phyloP scores from a whole-genome alignment of 2,113 vertebrate species.

The Hydrolagus affinis region DNA sequence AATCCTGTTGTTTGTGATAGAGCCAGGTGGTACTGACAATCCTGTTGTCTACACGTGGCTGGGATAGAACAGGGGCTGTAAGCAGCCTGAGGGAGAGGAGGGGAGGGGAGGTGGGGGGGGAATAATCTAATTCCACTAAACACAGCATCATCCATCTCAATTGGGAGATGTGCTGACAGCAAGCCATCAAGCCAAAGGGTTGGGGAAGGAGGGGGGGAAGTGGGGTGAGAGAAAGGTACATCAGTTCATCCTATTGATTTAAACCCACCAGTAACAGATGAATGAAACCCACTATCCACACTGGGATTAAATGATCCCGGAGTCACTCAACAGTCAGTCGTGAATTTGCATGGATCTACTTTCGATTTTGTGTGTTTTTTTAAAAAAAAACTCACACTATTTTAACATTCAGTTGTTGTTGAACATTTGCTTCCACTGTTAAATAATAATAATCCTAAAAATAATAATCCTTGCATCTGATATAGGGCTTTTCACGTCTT shows the following conservation, averaged over 20 bases:
- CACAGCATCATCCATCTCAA: conserved; percentile 26
- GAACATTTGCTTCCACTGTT: too few species aligned
- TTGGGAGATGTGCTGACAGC: conserved; percentile 1
- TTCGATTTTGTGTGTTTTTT: not conserved
- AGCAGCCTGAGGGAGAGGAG: too few species aligned
- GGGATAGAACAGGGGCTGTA: conserved; percentile 38
- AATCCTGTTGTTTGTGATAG: conserved; percentile 50
- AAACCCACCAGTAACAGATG: not conserved
- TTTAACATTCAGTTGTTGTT: too few species aligned
- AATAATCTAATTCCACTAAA: conserved; percentile 21
- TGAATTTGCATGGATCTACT: not conserved
- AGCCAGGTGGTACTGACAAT: conserved; percentile 48
- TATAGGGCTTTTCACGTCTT: too few species aligned
- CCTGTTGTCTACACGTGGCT: conserved; percentile 52
- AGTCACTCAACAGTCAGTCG: not conserved
- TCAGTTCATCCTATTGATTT: not conserved
- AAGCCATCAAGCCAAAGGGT: not conserved
- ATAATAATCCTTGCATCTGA: too few species aligned
- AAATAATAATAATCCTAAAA: too few species aligned
- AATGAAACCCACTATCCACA: not conserved
- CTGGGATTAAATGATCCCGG: not conserved
- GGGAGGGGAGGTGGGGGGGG: too few species aligned
- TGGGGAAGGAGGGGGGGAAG: too few species aligned
- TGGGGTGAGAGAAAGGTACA: too few species aligned
- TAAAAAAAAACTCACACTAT: not conserved